Conservation (phyloP, 2,113 vertebrate species). For the Tricholaema leucomelas region DNA sequence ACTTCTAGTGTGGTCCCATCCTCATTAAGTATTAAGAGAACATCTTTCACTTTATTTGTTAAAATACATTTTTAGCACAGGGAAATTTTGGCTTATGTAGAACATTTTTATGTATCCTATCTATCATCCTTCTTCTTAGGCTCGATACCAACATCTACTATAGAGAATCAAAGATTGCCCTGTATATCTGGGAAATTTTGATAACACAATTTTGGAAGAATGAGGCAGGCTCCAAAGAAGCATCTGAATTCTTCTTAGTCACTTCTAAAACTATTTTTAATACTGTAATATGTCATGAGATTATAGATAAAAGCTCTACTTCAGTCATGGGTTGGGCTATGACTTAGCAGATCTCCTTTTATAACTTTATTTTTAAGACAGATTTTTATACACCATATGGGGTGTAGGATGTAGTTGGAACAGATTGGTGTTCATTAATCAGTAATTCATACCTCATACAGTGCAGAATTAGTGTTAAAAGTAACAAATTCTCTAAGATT, state of each 20-base stretch:
- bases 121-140: background rate
- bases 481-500: background rate
- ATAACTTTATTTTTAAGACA: background rate
- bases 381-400: conserved; percentile 10
- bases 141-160: background rate
- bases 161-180: background rate
- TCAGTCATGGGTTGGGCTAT: background rate
- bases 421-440: conserved; percentile 47
- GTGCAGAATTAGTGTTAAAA: conserved; percentile 23
- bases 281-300: background rate
- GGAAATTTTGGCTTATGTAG: background rate
- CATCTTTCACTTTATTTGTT: background rate
- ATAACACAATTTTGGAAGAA: background rate
- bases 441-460: conserved; percentile 23
- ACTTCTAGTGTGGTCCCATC: background rate
- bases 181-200: background rate
- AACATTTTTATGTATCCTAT: background rate
- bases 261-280: conserved; percentile 6
- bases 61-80: background rate
- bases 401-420: conserved; percentile 44
- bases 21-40: background rate
- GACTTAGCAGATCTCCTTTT: conserved; percentile 10
- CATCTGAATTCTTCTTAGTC: background rate
- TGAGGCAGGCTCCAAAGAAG: background rate
- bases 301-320: background rate